These are phyloP conservation scores for Cochlearius cochlearius DNA, from an alignment of 2,113 vertebrate species.

Conservation along the genomic window DNA sequence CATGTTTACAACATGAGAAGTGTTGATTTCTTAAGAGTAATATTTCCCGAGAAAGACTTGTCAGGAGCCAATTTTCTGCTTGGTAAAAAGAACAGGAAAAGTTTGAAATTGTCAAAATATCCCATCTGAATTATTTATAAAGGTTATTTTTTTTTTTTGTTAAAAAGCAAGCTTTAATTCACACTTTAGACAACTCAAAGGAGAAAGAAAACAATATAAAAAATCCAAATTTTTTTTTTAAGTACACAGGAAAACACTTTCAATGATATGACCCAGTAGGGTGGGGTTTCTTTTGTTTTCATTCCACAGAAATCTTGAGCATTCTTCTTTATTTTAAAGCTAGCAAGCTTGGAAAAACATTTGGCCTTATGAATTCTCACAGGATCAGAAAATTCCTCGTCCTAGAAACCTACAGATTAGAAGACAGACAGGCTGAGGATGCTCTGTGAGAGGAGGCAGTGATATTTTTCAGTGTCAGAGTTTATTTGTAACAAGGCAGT, in stretches of 20 bases:
- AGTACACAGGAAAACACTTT: not conserved
- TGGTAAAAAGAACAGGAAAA: not conserved
- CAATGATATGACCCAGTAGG: not conserved
- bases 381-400: slow-evolving; percentile 10
- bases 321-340: not conserved
- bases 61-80: not conserved
- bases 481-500: slow-evolving; percentile 26
- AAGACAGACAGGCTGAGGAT: not conserved
- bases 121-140: slow-evolving; percentile 33
- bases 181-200: not conserved
- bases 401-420: not conserved
- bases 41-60: not conserved
- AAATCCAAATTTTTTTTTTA: not conserved
- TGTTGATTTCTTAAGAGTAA: not conserved
- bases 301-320: not conserved
- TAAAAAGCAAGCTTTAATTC: not conserved
- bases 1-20: not conserved
- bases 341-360: not conserved
- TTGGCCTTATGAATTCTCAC: not conserved
- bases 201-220: not conserved
- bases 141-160: not conserved
- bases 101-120: slow-evolving; percentile 27
- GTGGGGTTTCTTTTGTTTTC: not conserved
- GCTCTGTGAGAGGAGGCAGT: not conserved
- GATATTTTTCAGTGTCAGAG: slow-evolving; percentile 12